Conservation (phyloP, 2,797 vertebrate genomes). For the Chelidonichthys spinosus region DNA sequence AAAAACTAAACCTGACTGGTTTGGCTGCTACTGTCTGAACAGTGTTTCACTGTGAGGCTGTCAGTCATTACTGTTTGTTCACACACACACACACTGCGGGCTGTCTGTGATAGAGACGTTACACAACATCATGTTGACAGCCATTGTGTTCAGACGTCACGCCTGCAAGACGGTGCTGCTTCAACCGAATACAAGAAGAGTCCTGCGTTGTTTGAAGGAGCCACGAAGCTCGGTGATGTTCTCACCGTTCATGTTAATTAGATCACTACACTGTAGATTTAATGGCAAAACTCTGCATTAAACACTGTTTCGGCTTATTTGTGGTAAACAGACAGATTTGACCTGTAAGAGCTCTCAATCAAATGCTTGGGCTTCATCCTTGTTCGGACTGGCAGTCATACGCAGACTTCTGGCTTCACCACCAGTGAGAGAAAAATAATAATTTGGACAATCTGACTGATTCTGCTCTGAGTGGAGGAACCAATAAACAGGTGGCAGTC, state of each 20-base stretch:
- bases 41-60: no score
- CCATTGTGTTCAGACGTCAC: conserved; percentile 7
- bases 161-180: background rate
- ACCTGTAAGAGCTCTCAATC: background rate
- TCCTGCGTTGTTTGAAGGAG: background rate
- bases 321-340: background rate
- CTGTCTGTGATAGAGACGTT: conserved; percentile 3
- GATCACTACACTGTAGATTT: background rate
- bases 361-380: background rate
- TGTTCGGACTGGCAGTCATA: background rate
- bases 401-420: background rate
- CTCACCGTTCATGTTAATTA: background rate
- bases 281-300: no score
- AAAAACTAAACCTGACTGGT: no score
- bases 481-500: no score
- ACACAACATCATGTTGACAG: conserved; percentile 7
- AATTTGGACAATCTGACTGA: background rate
- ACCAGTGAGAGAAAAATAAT: background rate
- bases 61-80: no score
- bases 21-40: no score
- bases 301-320: no score
- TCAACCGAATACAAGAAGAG: background rate
- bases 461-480: no score
- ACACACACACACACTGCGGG: background rate
- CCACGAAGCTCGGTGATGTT: background rate